phyloP scores from a whole-genome alignment of 2,113 vertebrate genomes.

The Canis aureus region DNA sequence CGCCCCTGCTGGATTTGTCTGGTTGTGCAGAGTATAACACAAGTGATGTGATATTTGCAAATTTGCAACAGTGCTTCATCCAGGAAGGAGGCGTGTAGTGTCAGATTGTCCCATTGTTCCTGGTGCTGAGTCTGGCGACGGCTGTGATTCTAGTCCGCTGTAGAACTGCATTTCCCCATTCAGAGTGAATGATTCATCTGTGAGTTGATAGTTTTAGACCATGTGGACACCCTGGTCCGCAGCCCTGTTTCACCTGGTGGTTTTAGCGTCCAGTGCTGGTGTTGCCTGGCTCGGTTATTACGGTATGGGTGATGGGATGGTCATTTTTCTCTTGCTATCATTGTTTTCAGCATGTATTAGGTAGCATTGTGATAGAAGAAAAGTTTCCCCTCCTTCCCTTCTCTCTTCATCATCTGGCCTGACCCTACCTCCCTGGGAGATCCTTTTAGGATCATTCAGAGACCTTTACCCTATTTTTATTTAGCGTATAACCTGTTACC shows the following conservation, averaged over 20 bases:
- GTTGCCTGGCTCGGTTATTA: neutral
- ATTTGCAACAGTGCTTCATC: neutral
- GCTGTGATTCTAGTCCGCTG: neutral
- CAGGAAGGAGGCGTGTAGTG: rapidly evolving
- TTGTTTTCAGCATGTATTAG: neutral
- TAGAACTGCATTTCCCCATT: neutral
- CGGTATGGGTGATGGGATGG: rapidly evolving
- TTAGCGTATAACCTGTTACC: neutral
- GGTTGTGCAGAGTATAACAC: rapidly evolving
- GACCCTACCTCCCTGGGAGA: no score
- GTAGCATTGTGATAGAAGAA: neutral
- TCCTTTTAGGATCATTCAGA: neutral
- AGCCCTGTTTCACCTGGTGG: neutral
- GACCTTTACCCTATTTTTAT: neutral
- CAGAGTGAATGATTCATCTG: neutral
- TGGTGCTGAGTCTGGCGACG: neutral
- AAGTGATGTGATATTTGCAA: no score
- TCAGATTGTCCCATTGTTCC: no score
- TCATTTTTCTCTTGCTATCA: neutral
- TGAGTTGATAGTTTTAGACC: neutral
- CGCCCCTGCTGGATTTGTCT: neutral
- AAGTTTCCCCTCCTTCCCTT: no score
- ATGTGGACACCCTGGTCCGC: neutral
- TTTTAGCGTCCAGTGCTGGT: neutral
- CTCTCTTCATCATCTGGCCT: neutral